A percentile compares a stretch with the other conserved stretches of the same genome.
These are phyloP conservation scores for Panopea generosa DNA, from an alignment of 2,888 invertebrate genomes.

Conservation along the genomic window DNA sequence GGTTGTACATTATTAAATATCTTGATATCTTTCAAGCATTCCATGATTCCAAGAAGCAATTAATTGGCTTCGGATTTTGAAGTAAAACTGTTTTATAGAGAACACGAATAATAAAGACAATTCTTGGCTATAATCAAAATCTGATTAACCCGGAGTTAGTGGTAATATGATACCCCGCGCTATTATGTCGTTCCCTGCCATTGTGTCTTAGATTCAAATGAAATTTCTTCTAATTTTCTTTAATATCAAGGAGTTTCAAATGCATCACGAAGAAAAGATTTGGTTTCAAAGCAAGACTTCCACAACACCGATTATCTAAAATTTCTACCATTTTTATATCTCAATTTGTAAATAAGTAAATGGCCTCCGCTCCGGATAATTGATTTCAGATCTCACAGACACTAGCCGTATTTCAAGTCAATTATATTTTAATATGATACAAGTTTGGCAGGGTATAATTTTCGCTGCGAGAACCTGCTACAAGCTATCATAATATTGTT, in stretches of 20 bases:
- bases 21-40: constrained; percentile 10
- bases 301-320: constrained; percentile 16
- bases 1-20: constrained; percentile 27
- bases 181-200: not conserved
- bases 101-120: constrained; percentile 10
- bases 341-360: constrained; percentile 24
- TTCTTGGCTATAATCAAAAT: constrained; percentile 24
- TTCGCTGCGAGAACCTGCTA: no score
- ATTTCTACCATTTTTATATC: constrained; percentile 31
- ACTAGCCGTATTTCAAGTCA: no score
- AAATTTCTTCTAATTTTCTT: not conserved
- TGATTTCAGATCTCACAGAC: no score
- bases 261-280: no score
- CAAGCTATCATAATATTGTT: no score
- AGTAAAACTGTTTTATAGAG: constrained; percentile 8
- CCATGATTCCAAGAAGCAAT: constrained; percentile 14
- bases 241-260: no score
- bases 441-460: no score
- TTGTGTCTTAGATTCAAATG: not conserved
- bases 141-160: constrained; percentile 17
- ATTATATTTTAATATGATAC: no score
- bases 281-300: constrained; percentile 16
- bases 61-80: constrained; percentile 12
- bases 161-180: no score
- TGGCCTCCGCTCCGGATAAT: constrained; percentile 8